Evolutionary conservation across 2,888 invertebrate species (phyloP).

Genomic region (Vesta saturnalis): DNA sequence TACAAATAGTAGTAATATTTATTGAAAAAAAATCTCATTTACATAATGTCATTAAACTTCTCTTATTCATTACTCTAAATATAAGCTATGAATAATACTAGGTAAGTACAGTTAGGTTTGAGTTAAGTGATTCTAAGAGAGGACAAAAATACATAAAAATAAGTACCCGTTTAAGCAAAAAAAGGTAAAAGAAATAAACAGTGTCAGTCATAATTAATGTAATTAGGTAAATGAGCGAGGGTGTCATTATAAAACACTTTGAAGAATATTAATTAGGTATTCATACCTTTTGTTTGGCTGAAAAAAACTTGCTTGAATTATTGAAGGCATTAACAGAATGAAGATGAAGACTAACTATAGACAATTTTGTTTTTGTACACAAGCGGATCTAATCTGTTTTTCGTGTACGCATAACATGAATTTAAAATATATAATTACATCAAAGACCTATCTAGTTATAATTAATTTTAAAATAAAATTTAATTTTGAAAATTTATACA

Average conservation of each 20-base stretch:
- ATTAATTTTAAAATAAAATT: neutral
- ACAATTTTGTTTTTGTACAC: constrained; percentile 11
- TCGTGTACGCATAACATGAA: constrained; percentile 4
- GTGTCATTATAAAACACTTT: constrained; percentile 10
- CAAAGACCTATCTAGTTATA: neutral
- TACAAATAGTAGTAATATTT: neutral
- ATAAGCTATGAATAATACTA: neutral
- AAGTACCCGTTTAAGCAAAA: no score
- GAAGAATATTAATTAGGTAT: constrained; percentile 11
- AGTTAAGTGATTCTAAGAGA: neutral
- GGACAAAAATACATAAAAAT: neutral
- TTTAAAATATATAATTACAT: constrained; percentile 8
- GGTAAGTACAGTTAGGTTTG: neutral
- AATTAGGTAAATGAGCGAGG: neutral
- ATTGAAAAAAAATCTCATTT: neutral
- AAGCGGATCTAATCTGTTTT: constrained; percentile 15
- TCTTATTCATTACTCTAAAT: neutral
- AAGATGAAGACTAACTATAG: constrained; percentile 2
- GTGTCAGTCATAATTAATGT: neutral
- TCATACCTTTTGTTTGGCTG: neutral
- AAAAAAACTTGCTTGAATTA: constrained; percentile 1
- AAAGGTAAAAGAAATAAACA: no score
- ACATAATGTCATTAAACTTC: constrained; percentile 7
- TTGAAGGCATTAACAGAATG: neutral
- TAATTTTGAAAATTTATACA: neutral